Evolutionary conservation across 2,888 invertebrate species (phyloP), one percentile per base, ranked within the genome.

Genomic region (Timema cristinae): DNA sequence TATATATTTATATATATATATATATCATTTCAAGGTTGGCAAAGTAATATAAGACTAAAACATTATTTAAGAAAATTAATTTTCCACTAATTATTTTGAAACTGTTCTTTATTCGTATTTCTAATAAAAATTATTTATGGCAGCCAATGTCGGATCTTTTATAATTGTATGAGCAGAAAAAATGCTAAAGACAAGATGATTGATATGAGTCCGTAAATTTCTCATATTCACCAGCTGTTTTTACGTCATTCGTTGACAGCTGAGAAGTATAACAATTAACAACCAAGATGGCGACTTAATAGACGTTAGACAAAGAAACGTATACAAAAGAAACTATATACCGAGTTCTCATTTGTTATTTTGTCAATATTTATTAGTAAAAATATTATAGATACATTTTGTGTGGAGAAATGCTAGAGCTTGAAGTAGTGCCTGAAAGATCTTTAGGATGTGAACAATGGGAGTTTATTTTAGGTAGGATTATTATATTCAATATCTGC

Each of bases 371-470:
- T 66, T 51, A 61, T 63, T 47, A 66, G 56, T 68, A 51, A 32
- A 54, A 68, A 76, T 77, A 77, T 78, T 77, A 32, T 32, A 32
- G 32, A 32, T 32, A 75, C 74, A 74, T 78, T 76, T 77, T 78
- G 75, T 72, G 73, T 70, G 75, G 73, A 75, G 76, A 75, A 84
- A 98, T 98, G 97, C 88, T 98, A 86, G 96, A 97, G 85, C 89
- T 98, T 83, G 97, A 98, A 88, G 94, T 98, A 80, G 90, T 95
- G 82, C 97, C 97, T 79, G 97, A 97, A 86, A 90, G 93, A 81
- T 95, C 95, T 80, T 89, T 98, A 82, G 95, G 97, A 85, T 95
- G 95, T 84, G 97, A 97, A 85, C 92, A 95, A 87, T 97, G 97
- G 97, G 97, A 98, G 87, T 97, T 98, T 85, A 90, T 95, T 83